phyloP scores from a whole-genome alignment of 2,888 invertebrate species.

The Saturnia japonica region DNA sequence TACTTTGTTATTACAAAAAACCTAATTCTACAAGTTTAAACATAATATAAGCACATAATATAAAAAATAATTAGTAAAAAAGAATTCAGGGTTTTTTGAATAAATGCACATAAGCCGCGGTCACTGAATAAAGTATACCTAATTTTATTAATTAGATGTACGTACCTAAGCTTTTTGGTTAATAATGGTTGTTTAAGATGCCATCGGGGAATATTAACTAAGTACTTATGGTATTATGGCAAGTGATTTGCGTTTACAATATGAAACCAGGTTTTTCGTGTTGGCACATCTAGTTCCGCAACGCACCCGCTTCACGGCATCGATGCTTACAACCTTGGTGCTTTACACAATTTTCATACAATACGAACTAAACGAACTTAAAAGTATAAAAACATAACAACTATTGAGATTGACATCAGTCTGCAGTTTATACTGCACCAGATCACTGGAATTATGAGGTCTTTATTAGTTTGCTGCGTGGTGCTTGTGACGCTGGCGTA shows the following conservation, averaged over 20 bases:
- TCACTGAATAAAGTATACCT: too few species aligned
- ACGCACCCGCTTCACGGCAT: slow-evolving; percentile 50
- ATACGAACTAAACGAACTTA: slow-evolving; percentile 58
- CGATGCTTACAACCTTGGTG: slow-evolving; percentile 70
- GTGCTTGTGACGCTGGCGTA: slow-evolving; percentile 77
- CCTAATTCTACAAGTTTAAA: too few species aligned
- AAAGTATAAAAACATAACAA: slow-evolving; percentile 72
- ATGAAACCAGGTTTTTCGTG: slow-evolving; percentile 34
- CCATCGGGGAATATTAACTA: neutral
- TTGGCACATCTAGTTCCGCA: slow-evolving; percentile 69
- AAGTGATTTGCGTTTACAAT: slow-evolving; percentile 3
- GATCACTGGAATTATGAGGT: slow-evolving; percentile 67
- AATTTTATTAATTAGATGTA: too few species aligned
- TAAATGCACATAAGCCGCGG: too few species aligned
- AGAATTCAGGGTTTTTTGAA: too few species aligned
- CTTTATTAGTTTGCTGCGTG: slow-evolving; percentile 66
- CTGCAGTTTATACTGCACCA: slow-evolving; percentile 53
- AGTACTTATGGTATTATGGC: neutral
- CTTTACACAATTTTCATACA: slow-evolving; percentile 76
- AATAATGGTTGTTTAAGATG: neutral
- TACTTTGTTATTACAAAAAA: too few species aligned
- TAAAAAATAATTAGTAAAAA: too few species aligned
- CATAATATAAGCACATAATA: too few species aligned
- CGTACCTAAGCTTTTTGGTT: neutral
- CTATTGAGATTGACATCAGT: slow-evolving; percentile 60